Evolutionary conservation across 1,140 invertebrate species (phyloP), one percentile per base, ranked within the genome.

Genomic region (Batillaria attramentaria): DNA sequence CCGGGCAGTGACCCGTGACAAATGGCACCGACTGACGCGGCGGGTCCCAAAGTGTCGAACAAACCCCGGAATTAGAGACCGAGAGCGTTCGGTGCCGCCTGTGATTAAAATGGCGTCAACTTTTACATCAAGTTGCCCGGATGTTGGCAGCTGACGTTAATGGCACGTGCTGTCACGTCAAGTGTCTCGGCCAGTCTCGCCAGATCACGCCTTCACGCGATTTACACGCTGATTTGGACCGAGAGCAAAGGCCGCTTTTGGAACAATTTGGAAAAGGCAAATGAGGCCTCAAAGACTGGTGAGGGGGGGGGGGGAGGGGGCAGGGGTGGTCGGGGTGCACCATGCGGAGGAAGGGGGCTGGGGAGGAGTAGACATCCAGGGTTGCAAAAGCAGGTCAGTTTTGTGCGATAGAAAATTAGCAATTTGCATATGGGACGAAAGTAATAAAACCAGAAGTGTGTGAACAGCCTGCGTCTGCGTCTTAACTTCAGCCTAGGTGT

Each of bases 131-230:
- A 39, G 41, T 24, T 39, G 37, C 68, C 28, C 24, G 43, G 68
- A 70, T 42, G 68, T 46, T 3, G 6, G 31, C 68, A 70, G 50
- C 41, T 70, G 68, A 70, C 68, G 68, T 70, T 62, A 75, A 75
- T 75, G 37, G 73, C 73, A 75, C 73, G 50, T 42, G 73, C 73
- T 62, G 73, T 75, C 73, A 75, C 68, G 68, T 70, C 68, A 70
- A 70, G 68, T 70, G 68, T 70, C 68, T 39, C 68, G 68, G 39
- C 41, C 31, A 42, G 50, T 70, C 68, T 70, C 42, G 41, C 50
- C 50, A 46, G 68, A 70, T 70, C 68, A 70, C 68, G 50, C 41
- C 41, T 70, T 42, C 50, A 16, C 33, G 41, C 68, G n/a, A n/a
- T n/a, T n/a, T n/a, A n/a, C n/a, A n/a, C n/a, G n/a, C n/a, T n/a